Evolutionary conservation across 23 tunicate species (phyloP).

Genomic region (Halocynthia roretzi): DNA sequence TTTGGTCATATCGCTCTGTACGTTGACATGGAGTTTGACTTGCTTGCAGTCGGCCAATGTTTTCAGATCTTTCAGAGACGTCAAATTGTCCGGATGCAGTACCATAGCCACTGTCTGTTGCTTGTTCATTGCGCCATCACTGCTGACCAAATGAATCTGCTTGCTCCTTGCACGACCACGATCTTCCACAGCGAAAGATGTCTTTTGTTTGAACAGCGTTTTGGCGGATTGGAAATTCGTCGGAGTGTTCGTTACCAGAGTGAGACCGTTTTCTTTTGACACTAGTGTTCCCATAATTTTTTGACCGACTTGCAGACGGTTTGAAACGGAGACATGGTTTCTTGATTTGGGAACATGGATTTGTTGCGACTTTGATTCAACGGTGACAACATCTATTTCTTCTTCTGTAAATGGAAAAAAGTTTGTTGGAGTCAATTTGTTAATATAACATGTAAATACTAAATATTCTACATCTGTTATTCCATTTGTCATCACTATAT

Average conservation of each 20-base stretch:
- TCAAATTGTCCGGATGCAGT: neutral
- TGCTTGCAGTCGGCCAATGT: neutral
- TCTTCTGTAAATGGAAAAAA: slow-evolving; percentile 59
- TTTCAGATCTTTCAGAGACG: neutral
- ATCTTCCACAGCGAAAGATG: slow-evolving; percentile 10
- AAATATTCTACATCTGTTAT: no score
- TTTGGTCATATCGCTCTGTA: neutral
- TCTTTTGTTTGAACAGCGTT: neutral
- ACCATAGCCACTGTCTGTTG: slow-evolving; percentile 39
- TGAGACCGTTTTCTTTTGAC: slow-evolving; percentile 46
- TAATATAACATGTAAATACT: neutral
- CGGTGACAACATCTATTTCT: slow-evolving; percentile 90
- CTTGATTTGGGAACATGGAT: neutral
- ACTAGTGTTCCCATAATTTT: slow-evolving; percentile 58
- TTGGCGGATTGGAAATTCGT: slow-evolving; percentile 1
- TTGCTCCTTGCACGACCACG: slow-evolving; percentile 22
- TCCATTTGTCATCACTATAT: no score
- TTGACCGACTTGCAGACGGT: slow-evolving; percentile 30
- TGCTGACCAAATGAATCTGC: slow-evolving; percentile 13
- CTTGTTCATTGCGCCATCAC: neutral
- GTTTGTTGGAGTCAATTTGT: neutral
- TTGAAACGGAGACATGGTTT: slow-evolving; percentile 17
- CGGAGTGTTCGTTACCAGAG: slow-evolving; percentile 38
- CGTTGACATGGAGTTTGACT: no score
- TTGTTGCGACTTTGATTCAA: slow-evolving; percentile 21